Evolutionary conservation across 2,888 invertebrate genomes (phyloP), one percentile per base, ranked within the genome.

Genomic region (Epistrophe grossulariae): DNA sequence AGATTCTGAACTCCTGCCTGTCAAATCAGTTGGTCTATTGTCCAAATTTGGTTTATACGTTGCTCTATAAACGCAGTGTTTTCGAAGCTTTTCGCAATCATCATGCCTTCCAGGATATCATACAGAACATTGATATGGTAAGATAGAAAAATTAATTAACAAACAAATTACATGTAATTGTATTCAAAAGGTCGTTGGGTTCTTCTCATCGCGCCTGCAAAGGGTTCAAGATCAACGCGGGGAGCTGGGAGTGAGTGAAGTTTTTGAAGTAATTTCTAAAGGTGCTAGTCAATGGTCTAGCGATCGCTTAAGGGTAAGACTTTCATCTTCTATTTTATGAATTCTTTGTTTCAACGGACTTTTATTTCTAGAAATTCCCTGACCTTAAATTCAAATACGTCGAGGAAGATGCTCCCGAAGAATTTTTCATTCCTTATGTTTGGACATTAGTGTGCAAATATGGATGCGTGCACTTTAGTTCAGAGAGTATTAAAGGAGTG

Each of bases 381-480:
- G 99, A 99, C 91, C 93, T 99, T 62, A 99, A 99, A 93, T 99
- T 99, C 94, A 98, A 99, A 89, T 99, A 99, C 92, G 99, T 99
- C 0, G 99, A 99, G 93, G 99, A 99, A 93, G 99, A 99, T 89
- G 96, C 97, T 79, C 99, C 99, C 0, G 99, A 99, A 92, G 99
- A 99, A 91, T 99, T 99, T 94, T 99, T 99, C 94, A 98, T 99
- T 89, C 99, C 99, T 0, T 99, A 99, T 93, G 98, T 99, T 31
- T 99, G 99, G 99, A 97, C 97, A 4, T 94, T 99, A 73, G 97
- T 99, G 60, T 95, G 94, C 89, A 94, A 93, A 50, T 94, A 94
- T 88, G 95, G 95, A 72, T 92, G 92, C 89, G 92, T 93, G 62
- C 93, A 93, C 89, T 93, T 93, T 79, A 93, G 91, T 89, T 93